phyloP scores from a whole-genome alignment of 2,888 invertebrate genomes.

The Drosophila pseudotalamancana region DNA sequence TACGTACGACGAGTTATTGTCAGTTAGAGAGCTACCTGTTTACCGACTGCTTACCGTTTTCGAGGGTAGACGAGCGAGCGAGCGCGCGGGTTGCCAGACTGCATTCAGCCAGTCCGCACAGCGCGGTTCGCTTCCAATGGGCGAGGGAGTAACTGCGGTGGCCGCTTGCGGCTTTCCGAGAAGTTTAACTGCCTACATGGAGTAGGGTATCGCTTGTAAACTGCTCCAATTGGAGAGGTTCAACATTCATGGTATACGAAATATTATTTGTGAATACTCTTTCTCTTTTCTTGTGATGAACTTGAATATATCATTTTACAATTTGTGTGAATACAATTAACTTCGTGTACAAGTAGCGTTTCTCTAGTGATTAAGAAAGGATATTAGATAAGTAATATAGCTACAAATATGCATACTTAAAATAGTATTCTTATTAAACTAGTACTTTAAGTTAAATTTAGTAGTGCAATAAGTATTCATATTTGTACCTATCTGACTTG shows the following conservation, averaged over 20 bases:
- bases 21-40: slow-evolving; percentile 80
- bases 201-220: slow-evolving; percentile 1
- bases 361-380: too few species aligned
- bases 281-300: too few species aligned
- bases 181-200: slow-evolving; percentile 5
- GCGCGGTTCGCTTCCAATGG: slow-evolving; percentile 15
- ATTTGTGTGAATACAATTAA: too few species aligned
- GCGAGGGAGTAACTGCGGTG: slow-evolving; percentile 38
- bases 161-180: slow-evolving; percentile 9
- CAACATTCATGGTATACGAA: too few species aligned
- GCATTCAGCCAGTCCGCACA: slow-evolving; percentile 34
- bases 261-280: background rate
- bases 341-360: too few species aligned
- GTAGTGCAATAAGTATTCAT: background rate
- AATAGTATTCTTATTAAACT: too few species aligned
- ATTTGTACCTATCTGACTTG: background rate
- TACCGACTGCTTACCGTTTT: slow-evolving; percentile 77
- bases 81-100: slow-evolving; percentile 65
- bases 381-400: too few species aligned
- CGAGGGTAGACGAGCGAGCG: slow-evolving; percentile 55
- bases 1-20: slow-evolving; percentile 78
- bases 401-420: too few species aligned
- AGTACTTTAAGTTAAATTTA: background rate
- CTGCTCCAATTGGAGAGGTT: background rate
- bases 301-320: too few species aligned